These are phyloP conservation scores for Nomia melanderi DNA, from an alignment of 1,140 invertebrate species.

Conservation along the genomic window DNA sequence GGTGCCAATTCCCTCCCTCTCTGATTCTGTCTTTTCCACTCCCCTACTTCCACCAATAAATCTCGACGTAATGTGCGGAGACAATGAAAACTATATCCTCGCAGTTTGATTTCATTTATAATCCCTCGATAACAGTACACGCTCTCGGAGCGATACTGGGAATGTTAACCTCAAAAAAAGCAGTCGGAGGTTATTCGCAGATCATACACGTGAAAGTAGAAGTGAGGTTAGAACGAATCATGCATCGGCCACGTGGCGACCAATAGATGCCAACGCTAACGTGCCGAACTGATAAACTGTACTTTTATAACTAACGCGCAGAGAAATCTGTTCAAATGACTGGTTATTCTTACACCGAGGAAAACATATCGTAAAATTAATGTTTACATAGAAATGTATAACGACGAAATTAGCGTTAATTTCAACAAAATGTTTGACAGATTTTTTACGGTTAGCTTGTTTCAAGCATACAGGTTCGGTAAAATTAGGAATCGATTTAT, in stretches of 20 bases:
- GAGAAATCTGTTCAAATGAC: neutral
- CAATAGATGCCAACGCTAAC: neutral
- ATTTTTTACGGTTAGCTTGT: no score
- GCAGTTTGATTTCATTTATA: neutral
- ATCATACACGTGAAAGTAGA: constrained; percentile 21
- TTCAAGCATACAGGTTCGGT: no score
- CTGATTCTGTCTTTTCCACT: constrained; percentile 1
- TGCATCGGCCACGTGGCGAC: constrained; percentile 38
- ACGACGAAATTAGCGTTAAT: no score
- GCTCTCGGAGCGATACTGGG: neutral
- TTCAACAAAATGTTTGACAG: no score
- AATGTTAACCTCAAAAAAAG: neutral
- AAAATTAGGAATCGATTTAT: no score
- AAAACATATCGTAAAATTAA: no score
- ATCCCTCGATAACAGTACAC: neutral
- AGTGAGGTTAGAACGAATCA: constrained; percentile 40
- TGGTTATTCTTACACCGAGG: neutral
- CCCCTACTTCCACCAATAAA: constrained; percentile 6
- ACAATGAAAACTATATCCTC: neutral
- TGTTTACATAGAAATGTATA: no score
- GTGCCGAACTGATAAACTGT: constrained; percentile 6
- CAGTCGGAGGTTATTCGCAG: neutral
- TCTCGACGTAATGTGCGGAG: neutral
- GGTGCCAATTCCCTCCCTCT: constrained; percentile 35
- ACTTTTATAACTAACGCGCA: no score